Evolutionary conservation across 1,140 invertebrate species (phyloP), one percentile per base, ranked within the genome.

Genomic region (Tribolium castaneum): DNA sequence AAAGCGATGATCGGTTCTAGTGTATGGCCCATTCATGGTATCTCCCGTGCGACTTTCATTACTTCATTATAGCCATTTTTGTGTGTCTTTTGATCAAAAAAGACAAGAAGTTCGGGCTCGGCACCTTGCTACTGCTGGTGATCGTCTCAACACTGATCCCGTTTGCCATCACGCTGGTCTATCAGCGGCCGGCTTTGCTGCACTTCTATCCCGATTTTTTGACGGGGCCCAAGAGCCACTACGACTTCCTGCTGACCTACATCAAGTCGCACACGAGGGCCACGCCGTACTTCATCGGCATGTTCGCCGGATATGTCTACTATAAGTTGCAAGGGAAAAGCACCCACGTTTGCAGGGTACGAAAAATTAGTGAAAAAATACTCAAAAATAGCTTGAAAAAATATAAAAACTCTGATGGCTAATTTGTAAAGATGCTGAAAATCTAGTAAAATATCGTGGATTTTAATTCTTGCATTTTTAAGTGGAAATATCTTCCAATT

Each of bases 1-100:
- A 19, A 19, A 19, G 16, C 16, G 16, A 9, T 45, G 39, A 10
- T 45, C n/a, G n/a, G 7, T 90, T 88, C 50, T 84, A 92, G 92
- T 95, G 94, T 83, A 90, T 94, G 88, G 88, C 91, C 0, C 90
- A 92, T 83, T 90, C 92, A 0, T 95, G 93, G 94, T 95, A 94
- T 85, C 87, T 95, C 50, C 91, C 93, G 0, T 92, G 92, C 78
- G 94, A 95, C 83, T 93, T 94, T 85, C 93, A 94, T 85, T 92
- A 92, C 82, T 94, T 93, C 83, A 85, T 92, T 25, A 83, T 93
- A 0, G 89, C 91, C 0, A 87, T 92, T 1, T 80, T 93, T 0
- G 82, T 93, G 14, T 88, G 90, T 62, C 86, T 89, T 19, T 80
- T 92, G 6, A 87, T 92, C 25, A 87, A 85, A 30, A 85, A 83